A percentile compares a stretch with the other conserved stretches of the same genome.
Evolutionary conservation across 2,797 vertebrate species (phyloP).

Genomic region (Numenius phaeopus): DNA sequence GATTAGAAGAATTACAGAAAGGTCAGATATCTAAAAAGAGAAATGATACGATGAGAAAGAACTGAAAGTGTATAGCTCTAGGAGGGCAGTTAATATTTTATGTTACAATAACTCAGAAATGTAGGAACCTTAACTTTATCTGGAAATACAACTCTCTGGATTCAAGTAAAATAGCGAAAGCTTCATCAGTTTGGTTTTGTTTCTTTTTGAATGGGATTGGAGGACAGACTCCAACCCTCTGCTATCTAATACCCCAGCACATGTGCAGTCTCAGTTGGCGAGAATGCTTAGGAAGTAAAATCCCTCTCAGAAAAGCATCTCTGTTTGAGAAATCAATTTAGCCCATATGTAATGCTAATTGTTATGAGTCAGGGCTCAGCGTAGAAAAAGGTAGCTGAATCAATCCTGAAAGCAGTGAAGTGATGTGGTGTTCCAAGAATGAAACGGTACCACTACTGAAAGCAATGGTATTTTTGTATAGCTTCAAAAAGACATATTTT

Average conservation of each 20-base stretch:
- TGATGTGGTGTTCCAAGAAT: background rate
- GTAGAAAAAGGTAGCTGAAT: background rate
- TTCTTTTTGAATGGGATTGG: background rate
- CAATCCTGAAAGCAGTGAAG: background rate
- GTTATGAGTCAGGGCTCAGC: background rate
- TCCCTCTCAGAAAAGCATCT: background rate
- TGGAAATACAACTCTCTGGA: background rate
- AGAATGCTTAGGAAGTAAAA: background rate
- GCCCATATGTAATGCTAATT: slow-evolving; percentile 17
- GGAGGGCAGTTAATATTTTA: slow-evolving; percentile 58
- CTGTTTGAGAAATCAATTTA: slow-evolving; percentile 14
- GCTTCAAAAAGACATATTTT: background rate
- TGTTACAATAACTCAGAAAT: slow-evolving; percentile 56
- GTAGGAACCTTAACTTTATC: background rate
- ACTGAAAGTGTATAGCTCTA: background rate
- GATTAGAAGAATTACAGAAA: slow-evolving; percentile 61
- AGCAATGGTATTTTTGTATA: background rate
- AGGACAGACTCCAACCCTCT: background rate
- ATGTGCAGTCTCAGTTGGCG: background rate
- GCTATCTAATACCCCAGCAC: background rate
- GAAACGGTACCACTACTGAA: background rate
- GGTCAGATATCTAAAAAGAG: slow-evolving; percentile 62
- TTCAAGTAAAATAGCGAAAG: slow-evolving; percentile 22
- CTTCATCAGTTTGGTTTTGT: background rate
- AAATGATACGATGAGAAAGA: slow-evolving; percentile 35